phyloP scores from a whole-genome alignment of 2,888 invertebrate species.

The Mythimna ferrago region DNA sequence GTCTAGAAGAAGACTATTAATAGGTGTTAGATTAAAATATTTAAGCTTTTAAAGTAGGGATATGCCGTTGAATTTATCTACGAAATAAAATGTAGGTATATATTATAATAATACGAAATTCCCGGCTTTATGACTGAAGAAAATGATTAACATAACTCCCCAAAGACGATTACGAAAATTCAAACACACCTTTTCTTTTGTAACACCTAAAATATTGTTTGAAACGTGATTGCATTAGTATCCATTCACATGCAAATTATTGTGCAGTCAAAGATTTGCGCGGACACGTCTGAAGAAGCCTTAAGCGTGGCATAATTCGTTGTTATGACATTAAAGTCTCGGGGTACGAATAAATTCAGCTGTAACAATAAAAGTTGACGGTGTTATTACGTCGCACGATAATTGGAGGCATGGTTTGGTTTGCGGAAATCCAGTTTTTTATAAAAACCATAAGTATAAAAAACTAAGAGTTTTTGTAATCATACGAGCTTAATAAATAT shows the following conservation, averaged over 20 bases:
- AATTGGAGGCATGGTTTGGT: neutral
- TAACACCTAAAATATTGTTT: conserved; percentile 31
- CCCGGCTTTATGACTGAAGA: neutral
- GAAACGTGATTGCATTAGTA: conserved; percentile 17
- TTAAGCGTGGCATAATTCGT: conserved; percentile 61
- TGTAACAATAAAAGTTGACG: conserved; percentile 73
- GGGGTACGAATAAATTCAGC: conserved; percentile 69
- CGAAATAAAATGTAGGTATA: neutral
- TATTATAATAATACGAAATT: neutral
- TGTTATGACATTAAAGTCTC: conserved; percentile 68
- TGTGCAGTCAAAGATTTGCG: conserved; percentile 33
- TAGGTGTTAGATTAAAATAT: no score
- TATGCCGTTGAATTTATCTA: no score
- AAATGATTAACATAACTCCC: neutral
- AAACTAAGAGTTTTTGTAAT: neutral
- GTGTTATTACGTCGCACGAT: conserved; percentile 5
- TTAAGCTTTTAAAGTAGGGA: no score
- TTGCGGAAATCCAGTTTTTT: no score
- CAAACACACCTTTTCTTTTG: conserved; percentile 11
- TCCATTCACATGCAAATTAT: conserved; percentile 31
- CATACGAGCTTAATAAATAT: neutral
- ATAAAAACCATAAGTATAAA: no score
- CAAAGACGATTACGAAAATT: conserved; percentile 10
- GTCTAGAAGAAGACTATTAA: no score
- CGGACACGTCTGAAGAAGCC: conserved; percentile 37